Percentiles rank a stretch among this genome's conserved stretches.
Evolutionary conservation across 2,888 invertebrate genomes (phyloP).

Genomic region (Teinopalpus imperialis): DNA sequence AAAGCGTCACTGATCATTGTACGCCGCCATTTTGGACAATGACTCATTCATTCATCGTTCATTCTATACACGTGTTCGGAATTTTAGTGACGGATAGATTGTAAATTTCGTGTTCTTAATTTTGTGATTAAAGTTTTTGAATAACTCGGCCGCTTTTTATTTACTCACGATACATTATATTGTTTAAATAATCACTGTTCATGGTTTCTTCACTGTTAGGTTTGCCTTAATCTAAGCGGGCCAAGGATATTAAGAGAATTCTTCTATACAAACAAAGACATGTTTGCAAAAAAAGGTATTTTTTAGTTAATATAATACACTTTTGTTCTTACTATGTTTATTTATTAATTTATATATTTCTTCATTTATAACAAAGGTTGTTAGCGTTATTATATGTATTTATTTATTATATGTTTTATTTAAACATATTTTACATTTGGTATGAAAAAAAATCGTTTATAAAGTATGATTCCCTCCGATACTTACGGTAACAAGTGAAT

Average conservation of each 20-base stretch:
- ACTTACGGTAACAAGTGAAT: slow-evolving; percentile 2
- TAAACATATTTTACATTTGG: too few species aligned
- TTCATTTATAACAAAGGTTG: too few species aligned
- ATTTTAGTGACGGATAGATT: slow-evolving; percentile 18
- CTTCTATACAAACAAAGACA: slow-evolving; percentile 18
- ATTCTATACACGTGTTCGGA: slow-evolving; percentile 18
- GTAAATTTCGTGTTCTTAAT: slow-evolving; percentile 10
- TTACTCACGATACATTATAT: too few species aligned
- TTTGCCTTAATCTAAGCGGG: too few species aligned
- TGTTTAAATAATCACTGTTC: too few species aligned
- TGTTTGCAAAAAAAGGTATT: slow-evolving; percentile 21
- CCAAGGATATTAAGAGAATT: slow-evolving; percentile 10
- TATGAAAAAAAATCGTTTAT: too few species aligned
- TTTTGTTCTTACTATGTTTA: neutral
- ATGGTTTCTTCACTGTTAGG: too few species aligned
- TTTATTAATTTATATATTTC: neutral
- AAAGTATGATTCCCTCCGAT: neutral
- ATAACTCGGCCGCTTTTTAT: slow-evolving; percentile 6
- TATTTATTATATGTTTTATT: too few species aligned
- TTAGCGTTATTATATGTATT: too few species aligned
- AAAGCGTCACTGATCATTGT: slow-evolving; percentile 21
- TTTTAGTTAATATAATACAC: slow-evolving; percentile 6
- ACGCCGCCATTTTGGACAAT: slow-evolving; percentile 23
- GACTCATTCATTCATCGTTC: slow-evolving; percentile 22
- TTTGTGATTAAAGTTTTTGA: slow-evolving; percentile 18